A percentile compares a stretch with the other conserved stretches of the same genome.
These are phyloP conservation scores for Sebastes iracundus DNA, from an alignment of 2,797 vertebrate species.

Conservation along the genomic window DNA sequence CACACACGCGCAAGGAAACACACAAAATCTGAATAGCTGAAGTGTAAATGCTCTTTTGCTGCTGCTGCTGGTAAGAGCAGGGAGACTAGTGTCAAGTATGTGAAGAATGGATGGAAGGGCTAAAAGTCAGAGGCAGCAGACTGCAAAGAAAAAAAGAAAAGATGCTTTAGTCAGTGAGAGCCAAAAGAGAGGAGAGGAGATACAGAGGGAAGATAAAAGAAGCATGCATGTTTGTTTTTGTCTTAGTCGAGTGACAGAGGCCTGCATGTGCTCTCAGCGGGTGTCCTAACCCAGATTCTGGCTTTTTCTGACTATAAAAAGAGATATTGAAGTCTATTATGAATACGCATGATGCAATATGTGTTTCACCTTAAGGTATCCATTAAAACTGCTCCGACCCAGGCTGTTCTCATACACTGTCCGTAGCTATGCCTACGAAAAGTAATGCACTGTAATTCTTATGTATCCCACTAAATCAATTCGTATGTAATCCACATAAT, in stretches of 20 bases:
- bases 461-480: too few species aligned
- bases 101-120: conserved; percentile 13
- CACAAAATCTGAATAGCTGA: conserved; percentile 46
- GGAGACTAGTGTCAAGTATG: conserved; percentile 43
- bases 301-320: neutral
- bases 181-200: neutral
- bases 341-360: too few species aligned
- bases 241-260: neutral
- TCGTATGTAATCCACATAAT: too few species aligned
- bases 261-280: neutral
- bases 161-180: neutral
- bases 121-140: conserved; percentile 24
- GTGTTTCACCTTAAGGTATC: neutral
- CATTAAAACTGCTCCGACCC: neutral
- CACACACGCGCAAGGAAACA: neutral
- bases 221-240: neutral
- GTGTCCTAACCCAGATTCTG: conserved; percentile 2
- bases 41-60: conserved; percentile 57
- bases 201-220: neutral
- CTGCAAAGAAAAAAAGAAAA: neutral
- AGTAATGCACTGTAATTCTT: too few species aligned
- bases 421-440: too few species aligned
- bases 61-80: conserved; percentile 39
- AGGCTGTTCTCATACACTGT: too few species aligned
- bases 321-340: neutral